Base-by-base conservation (phyloP, 30 jellyfish, hydroid and myxozoan species). In the Euphysa ruthae region DNA sequence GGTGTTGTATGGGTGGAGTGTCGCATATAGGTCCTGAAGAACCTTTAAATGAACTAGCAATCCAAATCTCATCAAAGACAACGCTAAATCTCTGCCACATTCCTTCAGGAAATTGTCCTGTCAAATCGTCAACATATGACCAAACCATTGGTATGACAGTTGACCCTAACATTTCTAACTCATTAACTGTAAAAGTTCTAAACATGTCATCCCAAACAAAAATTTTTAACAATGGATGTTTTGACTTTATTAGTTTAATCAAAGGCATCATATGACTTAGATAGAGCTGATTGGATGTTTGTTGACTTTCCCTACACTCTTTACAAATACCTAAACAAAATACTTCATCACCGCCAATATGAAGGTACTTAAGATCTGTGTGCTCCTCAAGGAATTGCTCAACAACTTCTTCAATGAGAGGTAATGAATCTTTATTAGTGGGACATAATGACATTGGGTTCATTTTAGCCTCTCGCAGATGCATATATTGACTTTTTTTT, bases 271-370 rank as follows among this genome's bases (percentile, higher is more conserved):
- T 88, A 71, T 88, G 97, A 35, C 70, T 75, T 0, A 75, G 66
- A 57, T 56, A 88, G 15, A 88, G 93, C 49, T 75, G 74, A 31
- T 93, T 27, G 26, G 38, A 35, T n/a, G 82, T 44, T 33, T 78
- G 74, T 55, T 77, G 52, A 13, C 78, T 51, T 19, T 77, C 74
- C 18, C 58, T 26, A 71, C 96, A 86, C 33, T 82, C 75, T 66
- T 86, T 86, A 71, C 96, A 86, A 28, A 72, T 71, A 55, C 92
- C 91, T 31, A 86, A 61, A 75, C 96, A 86, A 49, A 86, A 86
- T 22, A 86, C 96, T 86, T 86, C 96, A 70, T 86, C 96, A 4
- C 96, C 96, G 3, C 96, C 96, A 14, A 86, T 69, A 64, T 86
- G 96, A 10, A 86, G 63, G 27, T 61, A 86, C 34, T 66, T 63